Evolutionary conservation across 2,888 invertebrate genomes (phyloP).

Genomic region (Tortricodes alternella): DNA sequence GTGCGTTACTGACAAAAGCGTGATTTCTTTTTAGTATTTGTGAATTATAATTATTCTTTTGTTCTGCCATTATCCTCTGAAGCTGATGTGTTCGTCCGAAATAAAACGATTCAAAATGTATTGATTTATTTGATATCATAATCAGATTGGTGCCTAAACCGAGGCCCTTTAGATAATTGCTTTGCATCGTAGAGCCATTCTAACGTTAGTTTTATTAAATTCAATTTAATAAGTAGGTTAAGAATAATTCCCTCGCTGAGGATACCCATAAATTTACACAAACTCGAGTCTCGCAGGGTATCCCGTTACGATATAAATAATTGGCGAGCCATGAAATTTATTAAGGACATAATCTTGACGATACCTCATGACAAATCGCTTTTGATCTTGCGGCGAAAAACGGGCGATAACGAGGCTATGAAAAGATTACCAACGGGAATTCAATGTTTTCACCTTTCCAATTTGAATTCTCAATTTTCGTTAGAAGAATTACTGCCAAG

Average conservation of each 20-base stretch:
- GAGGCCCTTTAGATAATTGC: no score
- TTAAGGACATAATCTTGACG: slow-evolving; percentile 54
- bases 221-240: slow-evolving; percentile 31
- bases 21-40: no score
- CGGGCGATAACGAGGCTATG: slow-evolving; percentile 20
- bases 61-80: no score
- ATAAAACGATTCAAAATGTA: no score
- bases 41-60: no score
- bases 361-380: slow-evolving; percentile 27
- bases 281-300: slow-evolving; percentile 58
- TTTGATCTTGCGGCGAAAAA: slow-evolving; percentile 27
- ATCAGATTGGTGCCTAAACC: no score
- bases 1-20: no score
- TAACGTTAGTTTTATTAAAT: no score
- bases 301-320: slow-evolving; percentile 71
- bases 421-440: neutral
- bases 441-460: slow-evolving; percentile 1
- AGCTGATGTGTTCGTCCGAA: no score
- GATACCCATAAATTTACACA: slow-evolving; percentile 71
- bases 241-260: slow-evolving; percentile 54
- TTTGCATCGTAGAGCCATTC: no score
- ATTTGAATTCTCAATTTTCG: no score
- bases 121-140: no score
- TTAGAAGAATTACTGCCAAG: neutral
- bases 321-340: slow-evolving; percentile 68